Conservation (phyloP, 2,797 vertebrate genomes). For the Microchirus variegatus region DNA sequence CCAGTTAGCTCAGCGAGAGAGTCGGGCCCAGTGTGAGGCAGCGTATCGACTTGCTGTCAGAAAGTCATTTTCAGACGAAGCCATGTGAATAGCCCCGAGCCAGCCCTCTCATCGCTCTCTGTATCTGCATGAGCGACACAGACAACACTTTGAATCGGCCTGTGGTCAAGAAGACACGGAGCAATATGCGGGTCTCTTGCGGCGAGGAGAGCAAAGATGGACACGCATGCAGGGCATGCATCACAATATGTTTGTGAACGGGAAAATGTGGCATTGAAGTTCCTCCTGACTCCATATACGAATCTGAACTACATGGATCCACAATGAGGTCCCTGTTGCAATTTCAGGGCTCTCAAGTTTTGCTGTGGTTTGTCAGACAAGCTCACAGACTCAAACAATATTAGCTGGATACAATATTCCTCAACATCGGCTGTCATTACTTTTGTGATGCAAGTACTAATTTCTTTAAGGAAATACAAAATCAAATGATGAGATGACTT, state of each 20-base stretch:
- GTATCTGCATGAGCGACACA: conserved; percentile 59
- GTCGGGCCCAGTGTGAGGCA: conserved; percentile 57
- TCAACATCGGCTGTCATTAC: too few relatives aligned
- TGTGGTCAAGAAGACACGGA: conserved; percentile 47
- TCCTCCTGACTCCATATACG: conserved; percentile 29
- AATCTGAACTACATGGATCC: conserved; percentile 19
- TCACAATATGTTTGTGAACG: conserved; percentile 42
- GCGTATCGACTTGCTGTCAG: conserved; percentile 80
- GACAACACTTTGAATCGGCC: conserved; percentile 16
- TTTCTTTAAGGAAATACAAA: too few relatives aligned
- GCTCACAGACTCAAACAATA: too few relatives aligned
- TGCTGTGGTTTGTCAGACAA: too few relatives aligned
- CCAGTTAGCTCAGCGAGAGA: conserved; percentile 67
- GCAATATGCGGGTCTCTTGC: not conserved
- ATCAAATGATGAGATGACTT: too few relatives aligned
- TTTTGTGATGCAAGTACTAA: too few relatives aligned
- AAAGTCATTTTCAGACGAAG: conserved; percentile 77
- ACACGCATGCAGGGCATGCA: conserved; percentile 1
- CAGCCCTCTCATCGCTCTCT: conserved; percentile 60
- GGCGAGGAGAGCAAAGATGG: not conserved
- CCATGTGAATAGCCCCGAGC: conserved; percentile 62
- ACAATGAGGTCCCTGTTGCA: conserved; percentile 28
- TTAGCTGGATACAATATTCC: too few relatives aligned
- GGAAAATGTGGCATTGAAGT: conserved; percentile 8
- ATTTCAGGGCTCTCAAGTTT: too few relatives aligned